These are phyloP conservation scores for Psittacula echo DNA, from an alignment of 2,797 vertebrate genomes.

Conservation along the genomic window DNA sequence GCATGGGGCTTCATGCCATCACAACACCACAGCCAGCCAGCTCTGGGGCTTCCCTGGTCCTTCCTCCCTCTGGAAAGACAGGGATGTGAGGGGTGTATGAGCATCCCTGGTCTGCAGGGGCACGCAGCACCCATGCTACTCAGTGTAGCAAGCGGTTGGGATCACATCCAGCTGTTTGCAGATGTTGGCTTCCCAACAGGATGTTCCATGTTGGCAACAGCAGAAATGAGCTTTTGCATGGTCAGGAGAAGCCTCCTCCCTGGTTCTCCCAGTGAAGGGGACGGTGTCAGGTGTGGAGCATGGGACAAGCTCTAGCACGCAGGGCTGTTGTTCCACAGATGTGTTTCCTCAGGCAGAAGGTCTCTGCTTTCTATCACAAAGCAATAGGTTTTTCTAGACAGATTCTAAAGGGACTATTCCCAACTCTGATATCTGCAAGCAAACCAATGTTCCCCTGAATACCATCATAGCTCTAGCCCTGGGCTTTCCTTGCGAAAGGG, in stretches of 20 bases:
- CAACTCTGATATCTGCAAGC: not conserved
- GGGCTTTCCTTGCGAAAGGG: not conserved
- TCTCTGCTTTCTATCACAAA: conserved; percentile 45
- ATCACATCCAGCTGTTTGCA: conserved; percentile 1
- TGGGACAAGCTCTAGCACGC: not conserved
- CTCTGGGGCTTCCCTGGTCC: not conserved
- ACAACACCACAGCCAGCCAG: not conserved
- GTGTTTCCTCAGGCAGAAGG: conserved; percentile 22
- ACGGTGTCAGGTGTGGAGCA: not conserved
- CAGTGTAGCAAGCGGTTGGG: fast-evolving
- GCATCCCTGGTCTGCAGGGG: not conserved
- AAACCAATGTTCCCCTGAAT: not conserved
- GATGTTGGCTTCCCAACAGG: not conserved
- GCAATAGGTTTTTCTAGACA: conserved; percentile 57
- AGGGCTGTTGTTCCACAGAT: not conserved
- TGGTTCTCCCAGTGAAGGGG: not conserved
- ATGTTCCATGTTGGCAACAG: not conserved
- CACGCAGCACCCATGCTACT: not conserved
- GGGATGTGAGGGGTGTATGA: not conserved
- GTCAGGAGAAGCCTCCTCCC: not conserved
- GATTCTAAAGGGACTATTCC: conserved; percentile 6
- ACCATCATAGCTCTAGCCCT: not conserved
- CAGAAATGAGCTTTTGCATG: not conserved
- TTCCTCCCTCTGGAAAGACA: not conserved
- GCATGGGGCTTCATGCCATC: not conserved